Percentiles rank a stretch among this genome's conserved stretches.
Evolutionary conservation across 2,888 invertebrate genomes (phyloP).

Genomic region (Peribatodes rhomboidaria): DNA sequence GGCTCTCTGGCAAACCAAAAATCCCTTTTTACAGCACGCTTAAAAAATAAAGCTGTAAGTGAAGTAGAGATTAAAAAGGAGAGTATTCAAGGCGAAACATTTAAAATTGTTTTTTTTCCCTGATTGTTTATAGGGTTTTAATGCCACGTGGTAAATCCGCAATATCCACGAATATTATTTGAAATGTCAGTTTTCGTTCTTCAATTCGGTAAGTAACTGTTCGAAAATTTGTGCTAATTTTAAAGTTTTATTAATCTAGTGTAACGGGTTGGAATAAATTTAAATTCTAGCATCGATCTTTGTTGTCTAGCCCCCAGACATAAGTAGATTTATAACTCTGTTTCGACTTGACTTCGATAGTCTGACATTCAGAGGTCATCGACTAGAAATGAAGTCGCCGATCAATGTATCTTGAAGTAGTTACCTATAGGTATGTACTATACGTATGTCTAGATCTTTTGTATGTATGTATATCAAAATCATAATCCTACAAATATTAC

Average conservation of each 20-base stretch:
- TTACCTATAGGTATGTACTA: neutral
- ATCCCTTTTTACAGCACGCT: too few species aligned
- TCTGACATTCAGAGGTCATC: constrained; percentile 69
- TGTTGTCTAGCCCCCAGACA: constrained; percentile 17
- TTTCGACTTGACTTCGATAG: constrained; percentile 46
- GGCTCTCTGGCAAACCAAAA: too few species aligned
- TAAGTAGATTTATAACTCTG: constrained; percentile 38
- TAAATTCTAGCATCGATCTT: constrained; percentile 11
- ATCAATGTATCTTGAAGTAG: constrained; percentile 11
- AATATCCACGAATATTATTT: neutral
- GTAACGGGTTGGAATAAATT: constrained; percentile 13
- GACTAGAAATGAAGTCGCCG: constrained; percentile 48
- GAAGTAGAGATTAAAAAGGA: too few species aligned
- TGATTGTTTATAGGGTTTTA: too few species aligned
- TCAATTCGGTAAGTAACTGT: neutral
- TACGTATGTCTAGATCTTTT: too few species aligned
- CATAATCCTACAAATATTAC: too few species aligned
- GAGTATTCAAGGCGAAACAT: too few species aligned
- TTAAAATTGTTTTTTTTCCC: too few species aligned
- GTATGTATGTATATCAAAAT: too few species aligned
- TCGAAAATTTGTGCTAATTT: neutral
- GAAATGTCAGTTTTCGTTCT: neutral
- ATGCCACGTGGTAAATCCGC: too few species aligned
- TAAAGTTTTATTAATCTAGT: neutral
- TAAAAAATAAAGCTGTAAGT: too few species aligned